phyloP scores from a whole-genome alignment of 2,888 invertebrate species.

The Tholera decimalis region DNA sequence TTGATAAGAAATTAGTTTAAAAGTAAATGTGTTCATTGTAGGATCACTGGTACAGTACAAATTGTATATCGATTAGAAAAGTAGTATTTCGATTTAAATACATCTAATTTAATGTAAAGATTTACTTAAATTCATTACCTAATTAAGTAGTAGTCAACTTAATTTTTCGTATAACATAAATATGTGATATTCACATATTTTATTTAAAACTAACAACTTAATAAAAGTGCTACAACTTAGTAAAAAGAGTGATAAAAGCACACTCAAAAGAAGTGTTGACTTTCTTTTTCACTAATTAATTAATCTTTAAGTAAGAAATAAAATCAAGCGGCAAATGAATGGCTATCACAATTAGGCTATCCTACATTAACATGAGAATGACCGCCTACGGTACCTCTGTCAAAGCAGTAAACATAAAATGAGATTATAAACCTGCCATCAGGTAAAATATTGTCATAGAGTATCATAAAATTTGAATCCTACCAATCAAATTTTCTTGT shows the following conservation, averaged over 20 bases:
- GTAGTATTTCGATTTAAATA: constrained; percentile 21
- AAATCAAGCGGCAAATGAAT: background rate
- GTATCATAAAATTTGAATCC: no score
- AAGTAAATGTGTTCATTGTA: constrained; percentile 61
- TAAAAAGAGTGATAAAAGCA: no score
- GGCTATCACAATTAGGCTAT: background rate
- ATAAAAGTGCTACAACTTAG: no score
- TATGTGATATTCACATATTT: constrained; percentile 50
- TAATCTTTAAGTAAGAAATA: background rate
- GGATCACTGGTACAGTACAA: constrained; percentile 58
- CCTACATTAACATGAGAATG: background rate
- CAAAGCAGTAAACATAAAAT: background rate
- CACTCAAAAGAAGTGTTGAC: background rate
- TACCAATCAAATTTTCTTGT: no score
- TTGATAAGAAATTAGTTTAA: constrained; percentile 15
- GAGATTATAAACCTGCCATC: no score
- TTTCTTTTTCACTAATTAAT: background rate
- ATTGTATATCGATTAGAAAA: constrained; percentile 53
- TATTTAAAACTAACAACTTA: constrained; percentile 1
- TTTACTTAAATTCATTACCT: constrained; percentile 2
- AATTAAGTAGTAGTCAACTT: background rate
- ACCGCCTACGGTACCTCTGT: background rate
- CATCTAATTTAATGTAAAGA: constrained; percentile 30
- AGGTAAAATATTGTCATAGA: no score
- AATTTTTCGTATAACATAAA: constrained; percentile 6